These are phyloP conservation scores for Vimba vimba DNA, from an alignment of 2,113 vertebrate genomes.

Conservation along the genomic window DNA sequence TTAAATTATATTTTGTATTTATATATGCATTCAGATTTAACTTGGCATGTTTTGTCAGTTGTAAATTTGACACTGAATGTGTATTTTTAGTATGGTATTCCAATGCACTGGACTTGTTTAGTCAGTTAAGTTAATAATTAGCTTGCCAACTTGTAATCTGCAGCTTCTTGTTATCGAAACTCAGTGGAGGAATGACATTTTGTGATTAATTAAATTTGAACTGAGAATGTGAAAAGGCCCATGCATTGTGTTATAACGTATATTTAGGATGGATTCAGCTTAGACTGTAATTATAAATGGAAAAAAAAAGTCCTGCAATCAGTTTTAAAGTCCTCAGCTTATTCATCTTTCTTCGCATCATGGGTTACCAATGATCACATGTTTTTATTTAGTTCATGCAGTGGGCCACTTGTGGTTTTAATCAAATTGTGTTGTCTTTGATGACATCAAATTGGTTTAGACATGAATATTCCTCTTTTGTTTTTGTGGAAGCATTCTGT, in stretches of 20 bases:
- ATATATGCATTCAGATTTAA: neutral
- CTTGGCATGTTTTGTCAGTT: neutral
- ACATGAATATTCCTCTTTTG: neutral
- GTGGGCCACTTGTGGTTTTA: constrained; percentile 1
- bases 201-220: neutral
- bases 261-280: neutral
- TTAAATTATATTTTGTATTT: neutral
- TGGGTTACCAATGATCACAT: neutral
- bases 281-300: neutral
- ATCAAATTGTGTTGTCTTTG: neutral
- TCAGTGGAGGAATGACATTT: neutral
- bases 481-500: neutral
- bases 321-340: neutral
- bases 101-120: neutral
- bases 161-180: neutral
- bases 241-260: neutral
- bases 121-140: constrained; percentile 22
- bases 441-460: neutral
- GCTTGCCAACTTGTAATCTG: neutral
- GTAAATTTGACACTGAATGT: neutral
- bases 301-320: neutral
- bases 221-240: neutral
- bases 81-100: neutral
- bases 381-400: neutral
- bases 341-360: neutral